A percentile compares a stretch with the other conserved stretches of the same genome.
Evolutionary conservation across 2,888 invertebrate genomes (phyloP).

Genomic region (Argyra leucocephala): DNA sequence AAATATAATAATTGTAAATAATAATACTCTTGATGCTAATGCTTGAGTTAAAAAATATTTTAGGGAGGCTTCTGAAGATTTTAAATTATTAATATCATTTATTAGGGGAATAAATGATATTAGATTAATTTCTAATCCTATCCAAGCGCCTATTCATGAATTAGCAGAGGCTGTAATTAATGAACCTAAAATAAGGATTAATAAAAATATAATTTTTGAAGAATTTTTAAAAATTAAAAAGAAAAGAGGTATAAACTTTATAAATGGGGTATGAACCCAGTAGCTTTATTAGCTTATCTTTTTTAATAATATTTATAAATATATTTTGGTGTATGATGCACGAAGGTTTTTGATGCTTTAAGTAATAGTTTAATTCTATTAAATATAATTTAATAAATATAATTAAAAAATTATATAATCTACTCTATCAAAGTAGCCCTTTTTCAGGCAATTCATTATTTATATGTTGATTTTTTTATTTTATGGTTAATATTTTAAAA

Average conservation of each 20-base stretch:
- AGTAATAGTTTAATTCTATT: conserved; percentile 54
- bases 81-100: conserved; percentile 45
- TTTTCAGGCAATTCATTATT: conserved; percentile 49
- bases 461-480: too few species aligned
- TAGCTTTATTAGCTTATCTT: conserved; percentile 50
- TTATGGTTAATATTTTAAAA: too few species aligned
- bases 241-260: conserved; percentile 46
- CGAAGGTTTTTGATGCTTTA: conserved; percentile 52
- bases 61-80: conserved; percentile 48
- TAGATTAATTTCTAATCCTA: conserved; percentile 56
- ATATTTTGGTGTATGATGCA: conserved; percentile 56
- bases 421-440: conserved; percentile 57
- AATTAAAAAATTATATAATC: conserved; percentile 42
- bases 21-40: conserved; percentile 51
- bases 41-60: conserved; percentile 54
- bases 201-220: conserved; percentile 48
- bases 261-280: too few species aligned
- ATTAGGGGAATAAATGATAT: conserved; percentile 53
- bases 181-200: conserved; percentile 44
- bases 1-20: conserved; percentile 46
- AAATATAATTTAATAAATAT: conserved; percentile 44
- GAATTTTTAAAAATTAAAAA: conserved; percentile 46
- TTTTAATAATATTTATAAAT: too few species aligned
- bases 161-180: conserved; percentile 46
- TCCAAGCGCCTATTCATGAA: conserved; percentile 47